Percentiles rank a stretch among this genome's conserved stretches.
These are phyloP conservation scores for Malurus cyaneus DNA, from an alignment of 2,113 vertebrate genomes.

Conservation along the genomic window DNA sequence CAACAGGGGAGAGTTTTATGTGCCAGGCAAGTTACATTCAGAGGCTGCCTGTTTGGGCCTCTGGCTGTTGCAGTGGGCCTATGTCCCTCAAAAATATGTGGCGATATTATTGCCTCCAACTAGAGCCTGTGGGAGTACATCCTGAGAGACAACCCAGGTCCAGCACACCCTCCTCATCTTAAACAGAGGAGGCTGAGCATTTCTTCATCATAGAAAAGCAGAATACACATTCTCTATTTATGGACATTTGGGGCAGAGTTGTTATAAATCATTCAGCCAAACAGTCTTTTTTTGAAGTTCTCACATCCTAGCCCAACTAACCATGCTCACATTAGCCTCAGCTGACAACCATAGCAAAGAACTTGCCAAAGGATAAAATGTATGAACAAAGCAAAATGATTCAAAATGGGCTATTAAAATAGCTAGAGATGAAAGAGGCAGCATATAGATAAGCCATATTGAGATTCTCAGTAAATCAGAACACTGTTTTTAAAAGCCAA, in stretches of 20 bases:
- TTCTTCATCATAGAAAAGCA: not conserved
- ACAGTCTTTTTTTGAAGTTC: not conserved
- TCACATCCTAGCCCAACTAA: not conserved
- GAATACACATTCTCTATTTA: not conserved
- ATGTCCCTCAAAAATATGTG: not conserved
- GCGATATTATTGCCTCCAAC: not conserved
- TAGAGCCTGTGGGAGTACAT: not conserved
- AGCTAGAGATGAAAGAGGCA: conserved; percentile 26
- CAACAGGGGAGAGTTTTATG: not conserved
- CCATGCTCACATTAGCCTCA: not conserved
- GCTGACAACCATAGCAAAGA: conserved; percentile 12
- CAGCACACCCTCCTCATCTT: not conserved
- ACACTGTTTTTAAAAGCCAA: conserved; percentile 4
- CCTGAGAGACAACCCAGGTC: not conserved
- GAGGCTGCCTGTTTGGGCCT: not conserved
- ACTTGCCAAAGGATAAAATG: conserved; percentile 38
- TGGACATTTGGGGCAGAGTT: not conserved
- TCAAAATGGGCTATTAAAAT: conserved; percentile 44
- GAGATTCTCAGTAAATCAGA: conserved; percentile 20
- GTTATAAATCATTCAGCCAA: not conserved
- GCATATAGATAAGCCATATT: conserved; percentile 20
- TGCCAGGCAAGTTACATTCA: not conserved
- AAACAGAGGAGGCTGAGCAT: not conserved
- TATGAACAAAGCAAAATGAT: conserved; percentile 50
- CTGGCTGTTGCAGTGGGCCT: not conserved